These are phyloP conservation scores for Sebastes baramenuke DNA, from an alignment of 2,797 vertebrate species.

Conservation along the genomic window DNA sequence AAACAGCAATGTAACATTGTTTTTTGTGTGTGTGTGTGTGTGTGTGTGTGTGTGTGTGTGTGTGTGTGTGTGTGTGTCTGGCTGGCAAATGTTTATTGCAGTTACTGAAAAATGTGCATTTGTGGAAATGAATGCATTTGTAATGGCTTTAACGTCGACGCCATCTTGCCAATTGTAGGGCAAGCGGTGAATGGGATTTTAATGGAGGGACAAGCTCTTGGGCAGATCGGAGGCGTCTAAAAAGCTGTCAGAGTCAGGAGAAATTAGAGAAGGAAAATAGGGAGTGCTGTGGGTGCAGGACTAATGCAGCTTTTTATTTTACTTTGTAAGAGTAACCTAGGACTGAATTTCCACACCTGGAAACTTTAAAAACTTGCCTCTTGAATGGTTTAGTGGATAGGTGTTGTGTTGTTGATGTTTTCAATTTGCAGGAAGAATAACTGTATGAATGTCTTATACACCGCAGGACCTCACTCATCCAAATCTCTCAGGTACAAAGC, in stretches of 20 bases:
- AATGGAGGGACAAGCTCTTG: constrained; percentile 53
- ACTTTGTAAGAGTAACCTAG: constrained; percentile 21
- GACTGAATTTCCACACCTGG: constrained; percentile 35
- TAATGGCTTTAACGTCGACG: constrained; percentile 35
- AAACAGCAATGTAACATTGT: constrained; percentile 22
- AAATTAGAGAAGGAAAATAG: constrained; percentile 31
- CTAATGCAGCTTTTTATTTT: constrained; percentile 1
- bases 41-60: constrained; percentile 10
- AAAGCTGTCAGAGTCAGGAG: constrained; percentile 26
- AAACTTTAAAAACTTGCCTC: constrained; percentile 33
- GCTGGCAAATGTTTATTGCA: constrained; percentile 38
- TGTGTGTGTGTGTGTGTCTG: constrained; percentile 1
- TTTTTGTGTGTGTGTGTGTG: constrained; percentile 10
- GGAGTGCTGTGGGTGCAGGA: constrained; percentile 8
- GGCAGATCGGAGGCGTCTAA: neutral
- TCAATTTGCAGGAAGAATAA: constrained; percentile 22
- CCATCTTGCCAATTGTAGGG: constrained; percentile 40
- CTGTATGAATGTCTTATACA: constrained; percentile 14
- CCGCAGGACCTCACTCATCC: constrained; percentile 36
- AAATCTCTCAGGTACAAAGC: constrained; percentile 38
- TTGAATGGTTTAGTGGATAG: constrained; percentile 12
- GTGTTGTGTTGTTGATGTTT: constrained; percentile 25
- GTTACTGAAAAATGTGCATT: constrained; percentile 50
- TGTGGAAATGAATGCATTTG: constrained; percentile 52
- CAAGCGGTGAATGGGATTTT: constrained; percentile 44